Evolutionary conservation across 1,140 invertebrate species (phyloP).

Genomic region (Octopus sinensis): DNA sequence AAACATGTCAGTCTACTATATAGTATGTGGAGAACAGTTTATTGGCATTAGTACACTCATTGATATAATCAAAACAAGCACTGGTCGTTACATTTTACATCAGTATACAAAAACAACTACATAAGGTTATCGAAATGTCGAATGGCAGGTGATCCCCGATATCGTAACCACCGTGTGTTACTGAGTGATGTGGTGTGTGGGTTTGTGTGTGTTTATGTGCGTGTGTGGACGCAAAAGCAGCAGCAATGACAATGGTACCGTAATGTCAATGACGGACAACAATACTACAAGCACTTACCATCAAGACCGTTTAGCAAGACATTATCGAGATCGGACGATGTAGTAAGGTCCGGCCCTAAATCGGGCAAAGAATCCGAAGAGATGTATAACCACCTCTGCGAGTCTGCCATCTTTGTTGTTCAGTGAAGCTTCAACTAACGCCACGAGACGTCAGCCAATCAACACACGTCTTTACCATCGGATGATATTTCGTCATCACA

Average conservation of each 20-base stretch:
- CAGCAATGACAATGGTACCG: too few species aligned
- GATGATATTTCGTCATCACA: conserved; percentile 14
- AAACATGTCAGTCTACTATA: too few species aligned
- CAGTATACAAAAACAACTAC: too few species aligned
- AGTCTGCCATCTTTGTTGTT: conserved; percentile 10
- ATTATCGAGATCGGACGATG: background rate
- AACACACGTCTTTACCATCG: background rate
- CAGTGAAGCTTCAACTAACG: conserved; percentile 2
- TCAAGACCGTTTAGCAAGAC: conserved; percentile 6
- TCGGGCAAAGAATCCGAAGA: conserved; percentile 7
- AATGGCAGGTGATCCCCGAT: background rate
- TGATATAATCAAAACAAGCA: too few species aligned
- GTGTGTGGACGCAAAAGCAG: too few species aligned
- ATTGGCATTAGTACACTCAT: too few species aligned
- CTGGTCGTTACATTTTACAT: too few species aligned
- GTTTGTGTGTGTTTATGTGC: too few species aligned
- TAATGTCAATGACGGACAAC: too few species aligned
- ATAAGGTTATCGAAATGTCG: background rate
- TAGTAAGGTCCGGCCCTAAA: conserved; percentile 2
- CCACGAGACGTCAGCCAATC: conserved; percentile 15
- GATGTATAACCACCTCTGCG: conserved; percentile 4
- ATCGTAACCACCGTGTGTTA: background rate
- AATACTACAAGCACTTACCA: background rate
- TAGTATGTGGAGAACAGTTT: too few species aligned
- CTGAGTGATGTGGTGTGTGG: too few species aligned